phyloP scores from a whole-genome alignment of 2,888 invertebrate genomes.

The Eupithecia tripunctaria region DNA sequence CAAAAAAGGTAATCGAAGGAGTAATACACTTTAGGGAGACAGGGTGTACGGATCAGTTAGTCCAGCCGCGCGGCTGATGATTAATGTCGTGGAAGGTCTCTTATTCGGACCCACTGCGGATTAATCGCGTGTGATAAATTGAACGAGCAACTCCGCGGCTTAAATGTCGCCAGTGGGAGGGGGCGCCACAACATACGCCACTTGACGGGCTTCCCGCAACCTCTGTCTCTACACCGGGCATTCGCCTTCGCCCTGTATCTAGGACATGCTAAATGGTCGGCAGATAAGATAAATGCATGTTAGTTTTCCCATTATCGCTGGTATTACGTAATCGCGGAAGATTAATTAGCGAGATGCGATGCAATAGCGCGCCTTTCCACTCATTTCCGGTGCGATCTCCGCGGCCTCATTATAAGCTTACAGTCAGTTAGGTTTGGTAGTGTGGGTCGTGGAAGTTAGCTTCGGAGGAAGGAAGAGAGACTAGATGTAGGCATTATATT shows the following conservation, averaged over 20 bases:
- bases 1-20: neutral
- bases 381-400: constrained; percentile 15
- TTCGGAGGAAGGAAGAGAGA: neutral
- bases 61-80: constrained; percentile 22
- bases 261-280: neutral
- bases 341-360: constrained; percentile 18
- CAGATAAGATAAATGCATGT: neutral
- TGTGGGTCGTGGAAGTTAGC: neutral
- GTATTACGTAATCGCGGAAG: neutral
- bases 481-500: no score
- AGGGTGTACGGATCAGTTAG: neutral
- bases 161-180: constrained; percentile 17
- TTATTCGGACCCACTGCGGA: constrained; percentile 30
- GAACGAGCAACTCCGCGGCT: constrained; percentile 20
- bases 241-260: neutral
- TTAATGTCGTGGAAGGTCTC: constrained; percentile 31
- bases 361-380: constrained; percentile 10
- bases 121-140: constrained; percentile 37
- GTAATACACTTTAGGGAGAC: neutral
- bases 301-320: neutral
- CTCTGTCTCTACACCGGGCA: neutral
- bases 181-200: constrained; percentile 8
- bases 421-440: constrained; percentile 2
- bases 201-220: constrained; percentile 35
- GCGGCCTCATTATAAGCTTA: constrained; percentile 12